Evolutionary conservation across 2,113 vertebrate genomes (phyloP).

Genomic region (Otus sunia): DNA sequence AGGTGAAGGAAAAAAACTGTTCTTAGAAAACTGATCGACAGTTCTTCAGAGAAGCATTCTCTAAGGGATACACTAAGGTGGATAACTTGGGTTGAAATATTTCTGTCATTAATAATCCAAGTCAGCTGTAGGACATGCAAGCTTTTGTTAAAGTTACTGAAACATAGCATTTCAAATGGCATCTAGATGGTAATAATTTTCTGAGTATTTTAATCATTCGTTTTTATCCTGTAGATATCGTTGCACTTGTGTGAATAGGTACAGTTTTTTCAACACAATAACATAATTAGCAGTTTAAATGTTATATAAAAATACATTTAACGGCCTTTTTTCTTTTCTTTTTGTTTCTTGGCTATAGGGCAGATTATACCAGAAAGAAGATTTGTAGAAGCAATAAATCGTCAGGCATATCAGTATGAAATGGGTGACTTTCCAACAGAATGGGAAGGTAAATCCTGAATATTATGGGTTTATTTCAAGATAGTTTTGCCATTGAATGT

Average conservation of each 20-base stretch:
- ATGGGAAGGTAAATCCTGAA: conserved; percentile 90
- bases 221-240: background rate
- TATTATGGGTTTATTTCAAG: background rate
- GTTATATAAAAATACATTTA: background rate
- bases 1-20: background rate
- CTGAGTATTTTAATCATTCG: background rate
- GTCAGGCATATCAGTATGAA: conserved; percentile 78
- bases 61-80: background rate
- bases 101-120: background rate
- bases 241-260: background rate
- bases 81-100: background rate
- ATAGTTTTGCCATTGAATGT: background rate
- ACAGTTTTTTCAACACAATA: background rate
- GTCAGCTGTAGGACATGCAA: background rate
- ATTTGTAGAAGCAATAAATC: conserved; percentile 80
- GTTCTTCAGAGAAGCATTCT: background rate
- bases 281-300: background rate
- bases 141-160: background rate
- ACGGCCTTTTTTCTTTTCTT: background rate
- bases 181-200: background rate
- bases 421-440: conserved; percentile 86
- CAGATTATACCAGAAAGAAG: conserved; percentile 83
- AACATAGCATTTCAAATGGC: background rate
- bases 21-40: background rate
- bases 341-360: conserved; percentile 71